phyloP scores from a whole-genome alignment of 2,113 vertebrate species.

The Isichthys henryi region DNA sequence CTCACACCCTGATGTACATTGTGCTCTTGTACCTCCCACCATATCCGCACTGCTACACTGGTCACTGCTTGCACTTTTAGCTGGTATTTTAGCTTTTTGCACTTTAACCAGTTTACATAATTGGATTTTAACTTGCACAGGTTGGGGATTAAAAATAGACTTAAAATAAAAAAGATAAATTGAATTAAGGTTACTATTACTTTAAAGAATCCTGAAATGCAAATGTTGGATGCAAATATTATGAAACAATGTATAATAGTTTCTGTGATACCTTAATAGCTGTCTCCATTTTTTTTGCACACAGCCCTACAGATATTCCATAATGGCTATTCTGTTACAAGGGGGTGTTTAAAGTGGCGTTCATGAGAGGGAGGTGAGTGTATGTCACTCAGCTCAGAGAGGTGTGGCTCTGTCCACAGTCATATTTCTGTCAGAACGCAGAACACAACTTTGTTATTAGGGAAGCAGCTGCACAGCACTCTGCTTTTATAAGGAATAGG shows the following conservation, averaged over 20 bases:
- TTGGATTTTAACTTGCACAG: neutral
- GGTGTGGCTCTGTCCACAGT: slow-evolving; percentile 23
- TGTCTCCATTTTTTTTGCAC: neutral
- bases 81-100: too few species aligned
- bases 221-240: neutral
- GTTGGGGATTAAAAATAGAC: neutral
- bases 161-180: neutral
- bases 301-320: neutral
- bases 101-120: too few species aligned
- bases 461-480: slow-evolving; percentile 28
- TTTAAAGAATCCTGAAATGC: neutral
- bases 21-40: too few species aligned
- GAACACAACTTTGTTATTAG: neutral
- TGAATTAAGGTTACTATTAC: neutral
- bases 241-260: neutral
- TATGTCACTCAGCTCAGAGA: neutral
- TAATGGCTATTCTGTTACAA: neutral
- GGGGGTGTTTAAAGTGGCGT: neutral
- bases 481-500: neutral
- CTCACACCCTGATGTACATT: too few species aligned
- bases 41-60: too few species aligned
- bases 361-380: neutral
- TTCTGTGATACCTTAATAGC: neutral
- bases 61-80: too few species aligned
- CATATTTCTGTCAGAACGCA: slow-evolving; percentile 28